A percentile compares a stretch with the other conserved stretches of the same genome.
phyloP scores from a whole-genome alignment of 2,888 invertebrate species.

The Hoplodrina ambigua region DNA sequence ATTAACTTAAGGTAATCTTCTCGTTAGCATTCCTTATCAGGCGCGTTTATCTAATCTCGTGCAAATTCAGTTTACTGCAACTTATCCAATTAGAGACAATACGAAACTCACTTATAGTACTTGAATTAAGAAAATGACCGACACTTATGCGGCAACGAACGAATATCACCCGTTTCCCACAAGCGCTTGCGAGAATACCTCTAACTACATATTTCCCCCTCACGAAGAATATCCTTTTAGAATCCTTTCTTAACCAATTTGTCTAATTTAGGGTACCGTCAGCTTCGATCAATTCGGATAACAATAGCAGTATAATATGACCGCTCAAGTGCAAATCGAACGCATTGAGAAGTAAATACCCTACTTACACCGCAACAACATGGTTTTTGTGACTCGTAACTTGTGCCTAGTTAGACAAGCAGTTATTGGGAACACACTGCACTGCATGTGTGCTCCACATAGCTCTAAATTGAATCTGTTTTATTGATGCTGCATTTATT shows the following conservation, averaged over 20 bases:
- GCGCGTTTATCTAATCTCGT: constrained; percentile 66
- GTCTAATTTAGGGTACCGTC: constrained; percentile 31
- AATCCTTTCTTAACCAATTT: constrained; percentile 58
- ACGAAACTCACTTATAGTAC: constrained; percentile 67
- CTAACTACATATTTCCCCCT: constrained; percentile 54
- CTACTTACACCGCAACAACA: background rate
- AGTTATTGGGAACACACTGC: constrained; percentile 10
- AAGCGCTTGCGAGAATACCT: constrained; percentile 27
- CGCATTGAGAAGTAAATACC: constrained; percentile 3
- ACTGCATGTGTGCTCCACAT: background rate
- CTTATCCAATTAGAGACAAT: constrained; percentile 76
- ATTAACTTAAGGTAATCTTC: constrained; percentile 78
- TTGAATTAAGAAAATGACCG: constrained; percentile 70
- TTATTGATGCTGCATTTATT: background rate
- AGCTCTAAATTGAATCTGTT: constrained; percentile 8
- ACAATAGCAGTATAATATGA: constrained; percentile 27
- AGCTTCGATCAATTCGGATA: constrained; percentile 36
- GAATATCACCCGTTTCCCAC: constrained; percentile 35
- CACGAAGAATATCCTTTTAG: constrained; percentile 41
- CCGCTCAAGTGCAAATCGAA: constrained; percentile 37
- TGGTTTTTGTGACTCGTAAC: constrained; percentile 11
- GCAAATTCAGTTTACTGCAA: constrained; percentile 68
- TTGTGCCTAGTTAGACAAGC: constrained; percentile 6
- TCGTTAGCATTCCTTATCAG: constrained; percentile 44
- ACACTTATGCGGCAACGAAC: background rate